Evolutionary conservation across 2,113 vertebrate species (phyloP).

Genomic region (Oreotrochilus melanogaster): DNA sequence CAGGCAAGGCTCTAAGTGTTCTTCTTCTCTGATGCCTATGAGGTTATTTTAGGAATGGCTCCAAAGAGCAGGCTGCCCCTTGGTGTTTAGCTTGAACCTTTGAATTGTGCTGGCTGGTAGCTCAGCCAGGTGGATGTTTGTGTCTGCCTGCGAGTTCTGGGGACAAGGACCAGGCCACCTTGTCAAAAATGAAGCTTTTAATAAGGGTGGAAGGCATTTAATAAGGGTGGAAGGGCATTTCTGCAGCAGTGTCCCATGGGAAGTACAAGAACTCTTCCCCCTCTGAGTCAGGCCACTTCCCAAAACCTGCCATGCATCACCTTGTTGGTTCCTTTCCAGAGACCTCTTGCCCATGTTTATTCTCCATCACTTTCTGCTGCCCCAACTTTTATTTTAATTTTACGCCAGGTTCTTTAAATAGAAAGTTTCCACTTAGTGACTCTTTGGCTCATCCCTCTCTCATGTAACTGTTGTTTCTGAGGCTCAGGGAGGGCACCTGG

Average conservation of each 20-base stretch:
- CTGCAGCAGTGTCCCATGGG: not conserved
- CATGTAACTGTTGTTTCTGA: not conserved
- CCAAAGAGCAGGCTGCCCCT: not conserved
- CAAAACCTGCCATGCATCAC: not conserved
- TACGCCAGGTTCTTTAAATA: not conserved
- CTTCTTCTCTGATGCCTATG: not conserved
- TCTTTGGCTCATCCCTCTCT: not conserved
- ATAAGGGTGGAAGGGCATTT: not conserved
- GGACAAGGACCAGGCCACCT: not conserved
- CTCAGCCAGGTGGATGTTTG: accelerated
- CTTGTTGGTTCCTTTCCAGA: not conserved
- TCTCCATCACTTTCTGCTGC: not conserved
- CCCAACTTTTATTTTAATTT: not conserved
- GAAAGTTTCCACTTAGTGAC: not conserved
- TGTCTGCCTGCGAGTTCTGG: not conserved
- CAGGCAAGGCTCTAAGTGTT: constrained; percentile 13
- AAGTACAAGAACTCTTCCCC: not conserved
- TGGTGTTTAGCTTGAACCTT: not conserved
- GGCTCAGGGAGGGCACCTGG: not conserved
- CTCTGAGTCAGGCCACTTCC: not conserved
- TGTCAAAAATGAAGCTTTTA: not conserved
- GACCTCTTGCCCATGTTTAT: not conserved
- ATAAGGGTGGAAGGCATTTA: not conserved
- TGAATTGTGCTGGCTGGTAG: not conserved
- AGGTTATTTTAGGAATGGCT: not conserved